These are phyloP conservation scores for Carapus acus DNA, from an alignment of 2,797 vertebrate species.

Conservation along the genomic window DNA sequence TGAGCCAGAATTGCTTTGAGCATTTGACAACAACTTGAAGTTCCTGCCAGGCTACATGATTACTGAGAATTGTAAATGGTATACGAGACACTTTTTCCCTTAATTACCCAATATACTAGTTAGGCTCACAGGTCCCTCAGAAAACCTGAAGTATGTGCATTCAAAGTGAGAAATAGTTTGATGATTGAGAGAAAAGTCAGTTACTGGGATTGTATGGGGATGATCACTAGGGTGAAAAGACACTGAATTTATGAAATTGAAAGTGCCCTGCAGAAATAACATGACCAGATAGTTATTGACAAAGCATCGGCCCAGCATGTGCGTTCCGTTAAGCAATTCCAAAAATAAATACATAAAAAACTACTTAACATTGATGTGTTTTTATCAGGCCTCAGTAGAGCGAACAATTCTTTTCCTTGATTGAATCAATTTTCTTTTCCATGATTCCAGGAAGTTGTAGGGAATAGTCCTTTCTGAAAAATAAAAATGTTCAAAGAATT, in stretches of 20 bases:
- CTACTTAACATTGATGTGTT: conserved; percentile 15
- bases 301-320: not conserved
- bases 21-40: no score
- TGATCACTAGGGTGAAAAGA: not conserved
- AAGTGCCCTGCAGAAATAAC: conserved; percentile 20
- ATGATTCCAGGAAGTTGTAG: no score
- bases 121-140: no score
- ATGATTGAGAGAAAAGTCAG: not conserved
- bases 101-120: no score
- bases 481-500: conserved; percentile 31
- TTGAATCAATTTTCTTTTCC: conserved; percentile 6
- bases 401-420: no score
- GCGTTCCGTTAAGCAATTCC: conserved; percentile 23
- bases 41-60: no score
- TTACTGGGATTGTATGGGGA: not conserved
- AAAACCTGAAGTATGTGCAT: conserved; percentile 9
- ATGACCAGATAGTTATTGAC: conserved; percentile 13
- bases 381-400: not conserved
- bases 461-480: conserved; percentile 12
- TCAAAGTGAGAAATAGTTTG: conserved; percentile 21
- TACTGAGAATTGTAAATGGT: no score
- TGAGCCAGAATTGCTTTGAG: no score
- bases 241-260: not conserved
- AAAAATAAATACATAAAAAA: conserved; percentile 68
- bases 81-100: no score